Conservation (phyloP, 2,888 invertebrate species). For the Parnassius mnemosyne region DNA sequence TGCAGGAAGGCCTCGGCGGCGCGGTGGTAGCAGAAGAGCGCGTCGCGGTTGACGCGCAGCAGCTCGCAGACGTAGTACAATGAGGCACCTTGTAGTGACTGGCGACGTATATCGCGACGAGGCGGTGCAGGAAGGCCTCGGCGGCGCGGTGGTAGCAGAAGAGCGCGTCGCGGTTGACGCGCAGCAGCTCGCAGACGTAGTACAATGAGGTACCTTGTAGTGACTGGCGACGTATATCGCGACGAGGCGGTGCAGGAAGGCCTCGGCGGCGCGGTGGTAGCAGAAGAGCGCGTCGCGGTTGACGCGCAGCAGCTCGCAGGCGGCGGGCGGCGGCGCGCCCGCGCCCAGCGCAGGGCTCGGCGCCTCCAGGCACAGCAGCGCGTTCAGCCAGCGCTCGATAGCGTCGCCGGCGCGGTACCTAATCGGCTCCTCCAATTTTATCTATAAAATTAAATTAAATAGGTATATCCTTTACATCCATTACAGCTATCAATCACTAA, state of each 20-base stretch:
- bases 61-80: too few relatives aligned
- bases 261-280: slow-evolving; percentile 95
- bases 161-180: too few relatives aligned
- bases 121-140: too few relatives aligned
- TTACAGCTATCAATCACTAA: too few relatives aligned
- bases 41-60: too few relatives aligned
- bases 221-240: slow-evolving; percentile 98
- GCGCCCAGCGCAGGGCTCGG: slow-evolving; percentile 84
- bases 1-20: too few relatives aligned
- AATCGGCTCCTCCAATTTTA: slow-evolving; percentile 95
- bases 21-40: too few relatives aligned
- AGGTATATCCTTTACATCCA: too few relatives aligned
- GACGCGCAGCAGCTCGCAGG: slow-evolving; percentile 93
- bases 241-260: slow-evolving; percentile 94
- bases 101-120: too few relatives aligned
- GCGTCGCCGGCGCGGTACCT: slow-evolving; percentile 93
- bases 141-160: too few relatives aligned
- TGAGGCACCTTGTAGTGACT: too few relatives aligned
- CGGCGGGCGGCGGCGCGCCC: slow-evolving; percentile 93
- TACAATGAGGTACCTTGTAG: slow-evolving; percentile 86
- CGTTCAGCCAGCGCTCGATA: slow-evolving; percentile 95
- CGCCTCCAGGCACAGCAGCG: slow-evolving; percentile 94
- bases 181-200: not conserved
- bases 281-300: slow-evolving; percentile 96
- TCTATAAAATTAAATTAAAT: slow-evolving; percentile 54